Evolutionary conservation across 2,113 vertebrate species (phyloP).

Genomic region (Puma concolor): DNA sequence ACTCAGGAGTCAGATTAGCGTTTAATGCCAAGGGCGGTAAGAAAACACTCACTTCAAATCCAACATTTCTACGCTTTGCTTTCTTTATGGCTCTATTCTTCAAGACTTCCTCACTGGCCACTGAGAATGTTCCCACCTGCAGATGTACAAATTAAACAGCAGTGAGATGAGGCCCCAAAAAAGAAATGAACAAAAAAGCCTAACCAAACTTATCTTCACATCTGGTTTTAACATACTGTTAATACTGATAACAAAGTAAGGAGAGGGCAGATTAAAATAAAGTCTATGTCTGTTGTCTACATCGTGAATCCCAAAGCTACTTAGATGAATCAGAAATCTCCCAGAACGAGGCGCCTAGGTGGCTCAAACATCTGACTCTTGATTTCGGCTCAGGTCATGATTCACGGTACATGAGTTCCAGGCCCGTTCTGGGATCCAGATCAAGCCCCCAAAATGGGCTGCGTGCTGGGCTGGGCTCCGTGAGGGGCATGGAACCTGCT

Average conservation of each 20-base stretch:
- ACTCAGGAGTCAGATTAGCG: not conserved
- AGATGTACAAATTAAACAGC: not conserved
- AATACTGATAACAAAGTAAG: rapidly evolving
- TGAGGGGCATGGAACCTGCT: too few species aligned
- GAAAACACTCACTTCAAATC: slow-evolving; percentile 87
- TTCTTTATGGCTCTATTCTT: slow-evolving; percentile 96
- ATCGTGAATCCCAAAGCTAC: not conserved
- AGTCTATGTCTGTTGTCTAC: not conserved
- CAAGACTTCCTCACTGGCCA: slow-evolving; percentile 95
- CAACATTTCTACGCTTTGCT: slow-evolving; percentile 92
- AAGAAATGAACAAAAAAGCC: not conserved
- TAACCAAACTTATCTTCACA: not conserved
- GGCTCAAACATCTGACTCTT: too few species aligned
- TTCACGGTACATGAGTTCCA: too few species aligned
- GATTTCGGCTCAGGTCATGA: too few species aligned
- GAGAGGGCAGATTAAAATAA: rapidly evolving
- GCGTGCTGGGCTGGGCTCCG: too few species aligned
- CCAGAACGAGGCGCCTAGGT: not conserved
- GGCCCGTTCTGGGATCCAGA: too few species aligned
- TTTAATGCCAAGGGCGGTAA: not conserved
- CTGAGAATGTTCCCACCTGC: slow-evolving; percentile 95
- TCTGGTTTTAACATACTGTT: not conserved
- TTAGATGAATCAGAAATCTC: not conserved
- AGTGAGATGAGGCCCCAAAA: not conserved
- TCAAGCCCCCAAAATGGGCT: too few species aligned